Conservation (phyloP, 2,888 invertebrate species). For the Dinocampus coccinellae region DNA sequence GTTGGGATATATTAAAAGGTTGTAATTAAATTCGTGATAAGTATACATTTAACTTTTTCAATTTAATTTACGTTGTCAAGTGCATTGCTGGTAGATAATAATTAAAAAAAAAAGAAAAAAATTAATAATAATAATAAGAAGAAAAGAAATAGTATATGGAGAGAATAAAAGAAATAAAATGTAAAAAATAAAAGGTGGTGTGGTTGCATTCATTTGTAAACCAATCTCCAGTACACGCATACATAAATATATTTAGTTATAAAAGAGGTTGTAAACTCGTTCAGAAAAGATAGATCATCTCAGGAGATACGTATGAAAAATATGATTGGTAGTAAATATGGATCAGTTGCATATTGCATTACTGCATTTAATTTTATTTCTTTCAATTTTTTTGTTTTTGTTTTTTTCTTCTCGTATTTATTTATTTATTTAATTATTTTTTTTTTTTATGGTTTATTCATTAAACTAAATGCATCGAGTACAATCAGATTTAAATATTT, state of each 20-base stretch:
- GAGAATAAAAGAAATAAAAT: not conserved
- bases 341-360: not conserved
- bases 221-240: not conserved
- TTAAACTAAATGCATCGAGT: too few relatives aligned
- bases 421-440: too few relatives aligned
- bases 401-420: too few relatives aligned
- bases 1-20: conserved; percentile 13
- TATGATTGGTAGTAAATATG: not conserved
- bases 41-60: conserved; percentile 22
- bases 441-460: too few relatives aligned
- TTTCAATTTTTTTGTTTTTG: not conserved
- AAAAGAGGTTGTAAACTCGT: conserved; percentile 12
- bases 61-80: conserved; percentile 33
- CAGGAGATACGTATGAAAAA: not conserved
- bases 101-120: too few relatives aligned
- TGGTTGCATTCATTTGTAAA: not conserved
- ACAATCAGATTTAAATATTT: too few relatives aligned
- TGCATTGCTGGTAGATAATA: not conserved
- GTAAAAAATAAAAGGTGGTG: not conserved
- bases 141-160: not conserved
- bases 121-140: too few relatives aligned
- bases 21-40: conserved; percentile 36
- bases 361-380: not conserved
- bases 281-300: not conserved
- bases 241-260: not conserved